Percentiles rank a stretch among this genome's conserved stretches.
phyloP scores from a whole-genome alignment of 2,113 vertebrate species.

The Scophthalmus maximus region DNA sequence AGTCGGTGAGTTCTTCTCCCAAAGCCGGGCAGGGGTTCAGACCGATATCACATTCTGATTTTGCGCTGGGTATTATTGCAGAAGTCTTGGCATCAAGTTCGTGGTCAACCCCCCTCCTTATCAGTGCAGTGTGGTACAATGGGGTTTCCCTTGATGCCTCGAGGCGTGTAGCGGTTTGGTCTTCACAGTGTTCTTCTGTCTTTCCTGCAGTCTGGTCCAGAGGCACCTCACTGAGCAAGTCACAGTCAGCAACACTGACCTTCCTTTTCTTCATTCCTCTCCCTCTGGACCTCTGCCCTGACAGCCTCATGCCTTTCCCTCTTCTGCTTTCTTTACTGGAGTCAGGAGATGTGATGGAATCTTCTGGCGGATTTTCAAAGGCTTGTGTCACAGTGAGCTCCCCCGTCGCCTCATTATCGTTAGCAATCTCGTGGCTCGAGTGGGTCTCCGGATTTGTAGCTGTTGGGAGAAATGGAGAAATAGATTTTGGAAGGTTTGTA shows the following conservation, averaged over 20 bases:
- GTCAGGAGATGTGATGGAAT: background rate
- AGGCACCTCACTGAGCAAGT: constrained; percentile 8
- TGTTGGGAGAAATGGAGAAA: constrained; percentile 24
- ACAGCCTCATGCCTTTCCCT: background rate
- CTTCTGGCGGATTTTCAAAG: background rate
- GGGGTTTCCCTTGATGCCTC: constrained; percentile 2
- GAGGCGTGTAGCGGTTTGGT: background rate
- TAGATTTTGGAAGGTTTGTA: background rate
- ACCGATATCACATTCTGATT: background rate
- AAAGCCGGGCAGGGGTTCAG: background rate
- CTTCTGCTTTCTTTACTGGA: background rate
- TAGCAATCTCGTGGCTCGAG: background rate
- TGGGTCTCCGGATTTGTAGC: constrained; percentile 15
- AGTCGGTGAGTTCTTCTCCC: background rate
- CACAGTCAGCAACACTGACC: constrained; percentile 6
- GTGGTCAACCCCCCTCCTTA: background rate
- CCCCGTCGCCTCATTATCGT: background rate
- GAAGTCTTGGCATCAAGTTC: background rate
- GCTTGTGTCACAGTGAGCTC: constrained; percentile 4
- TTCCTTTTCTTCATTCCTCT: constrained; percentile 42
- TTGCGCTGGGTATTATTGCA: background rate
- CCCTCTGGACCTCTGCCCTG: background rate
- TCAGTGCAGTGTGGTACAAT: background rate
- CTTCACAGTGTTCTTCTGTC: constrained; percentile 15
- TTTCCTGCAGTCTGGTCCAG: constrained; percentile 2